Percentiles rank a stretch among this genome's conserved stretches.
Evolutionary conservation across 1,140 invertebrate genomes (phyloP).

Genomic region (Steinernema feltiae): DNA sequence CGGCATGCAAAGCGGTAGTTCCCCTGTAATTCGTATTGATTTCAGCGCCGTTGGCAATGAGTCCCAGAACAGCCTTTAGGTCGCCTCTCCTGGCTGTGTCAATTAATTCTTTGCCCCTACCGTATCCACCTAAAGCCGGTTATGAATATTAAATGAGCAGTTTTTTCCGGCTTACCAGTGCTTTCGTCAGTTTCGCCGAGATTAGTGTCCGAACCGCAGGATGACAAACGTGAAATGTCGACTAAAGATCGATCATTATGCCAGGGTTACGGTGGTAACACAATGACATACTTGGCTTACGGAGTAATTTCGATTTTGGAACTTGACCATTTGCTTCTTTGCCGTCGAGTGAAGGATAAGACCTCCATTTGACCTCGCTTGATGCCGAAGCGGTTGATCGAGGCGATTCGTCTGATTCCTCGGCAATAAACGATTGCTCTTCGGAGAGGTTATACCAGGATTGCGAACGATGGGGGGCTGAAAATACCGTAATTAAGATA

Average conservation of each 20-base stretch:
- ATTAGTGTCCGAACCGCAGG: slow-evolving; percentile 46
- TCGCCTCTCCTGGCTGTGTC: slow-evolving; percentile 39
- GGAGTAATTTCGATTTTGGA: not conserved
- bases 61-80: slow-evolving; percentile 31
- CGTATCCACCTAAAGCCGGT: too few species aligned
- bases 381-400: not conserved
- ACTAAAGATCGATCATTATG: too few species aligned
- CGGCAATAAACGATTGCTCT: not conserved
- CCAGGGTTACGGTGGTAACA: too few species aligned
- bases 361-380: not conserved
- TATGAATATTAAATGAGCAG: too few species aligned
- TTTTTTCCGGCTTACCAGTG: too few species aligned
- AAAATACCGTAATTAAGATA: not conserved
- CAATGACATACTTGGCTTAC: not conserved
- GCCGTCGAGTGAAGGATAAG: not conserved
- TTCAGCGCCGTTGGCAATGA: slow-evolving; percentile 44
- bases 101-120: slow-evolving; percentile 22
- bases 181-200: slow-evolving; percentile 26
- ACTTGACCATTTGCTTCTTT: not conserved
- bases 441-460: not conserved
- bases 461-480: not conserved
- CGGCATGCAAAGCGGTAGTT: slow-evolving; percentile 44
- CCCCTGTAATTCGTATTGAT: slow-evolving; percentile 36
- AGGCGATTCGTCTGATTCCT: not conserved
- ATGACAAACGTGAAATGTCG: slow-evolving; percentile 34